Base-by-base conservation (phyloP, 2,113 vertebrate genomes). In the Indri indri region DNA sequence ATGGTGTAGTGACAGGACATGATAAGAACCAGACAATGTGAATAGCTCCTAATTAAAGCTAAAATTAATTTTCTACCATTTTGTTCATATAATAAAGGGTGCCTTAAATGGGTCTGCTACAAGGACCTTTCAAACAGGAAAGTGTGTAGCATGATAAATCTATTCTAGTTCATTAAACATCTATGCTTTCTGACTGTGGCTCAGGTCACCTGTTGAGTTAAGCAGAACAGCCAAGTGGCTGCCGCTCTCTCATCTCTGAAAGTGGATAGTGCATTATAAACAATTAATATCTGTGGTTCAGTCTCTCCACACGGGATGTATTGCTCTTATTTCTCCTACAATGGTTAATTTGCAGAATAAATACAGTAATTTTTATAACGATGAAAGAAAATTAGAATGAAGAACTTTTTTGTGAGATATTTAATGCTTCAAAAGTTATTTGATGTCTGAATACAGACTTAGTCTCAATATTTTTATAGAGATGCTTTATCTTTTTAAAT, bases 31-130 rank as follows among this genome's bases (percentile, higher is more conserved):
- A 89, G 97, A 63, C 0, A 3, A 96, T 90, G 65, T 52, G 86
- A 96, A 54, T 45, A 52, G 63, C 47, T 95, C 82, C 93, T 98
- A 98, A 97, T 95, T 97, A 97, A 96, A 93, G 93, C 94, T 96
- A 95, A 97, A 97, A 89, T 97, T 96, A 93, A 91, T 96, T 97
- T 90, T 96, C 91, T 96, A 92, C 1, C 85, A 61, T 94, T 97
- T 96, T 95, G 89, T 96, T 87, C 74, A 18, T 97, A 88, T 94
- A 97, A 95, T 93, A 93, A 95, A 94, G 50, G 79, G 65, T 92
- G 4, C 30, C 13, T 37, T 42, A 71, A 96, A 88, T 30, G 42
- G 88, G 88, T 96, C 84, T 96, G 73, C 54, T 59, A 65, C 61
- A 92, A 95, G 94, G 63, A 34, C 74, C 85, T 96, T 96, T 94